Evolutionary conservation across 2,888 invertebrate genomes (phyloP).

Genomic region (Chrysotoxum bicinctum): DNA sequence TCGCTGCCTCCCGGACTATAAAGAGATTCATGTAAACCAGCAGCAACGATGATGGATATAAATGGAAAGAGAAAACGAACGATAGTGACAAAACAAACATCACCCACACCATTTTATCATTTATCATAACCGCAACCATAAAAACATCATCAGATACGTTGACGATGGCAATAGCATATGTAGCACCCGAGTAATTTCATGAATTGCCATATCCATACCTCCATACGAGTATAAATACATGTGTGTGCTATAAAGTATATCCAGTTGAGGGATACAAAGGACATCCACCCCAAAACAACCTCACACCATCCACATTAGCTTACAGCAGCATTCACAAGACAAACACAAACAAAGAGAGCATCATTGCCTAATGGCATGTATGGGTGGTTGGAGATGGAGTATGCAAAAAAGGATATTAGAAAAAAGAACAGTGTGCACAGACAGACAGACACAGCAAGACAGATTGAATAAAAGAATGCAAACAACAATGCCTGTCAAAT

Average conservation of each 20-base stretch:
- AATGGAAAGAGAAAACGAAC: neutral
- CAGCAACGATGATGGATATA: conserved; percentile 10
- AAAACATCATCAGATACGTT: conserved; percentile 71
- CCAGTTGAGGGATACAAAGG: conserved; percentile 44
- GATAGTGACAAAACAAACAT: conserved; percentile 33
- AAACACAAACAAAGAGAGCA: conserved; percentile 65
- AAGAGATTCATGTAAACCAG: conserved; percentile 43
- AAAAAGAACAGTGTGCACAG: neutral
- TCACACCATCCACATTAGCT: conserved; percentile 23
- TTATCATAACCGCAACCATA: conserved; percentile 72
- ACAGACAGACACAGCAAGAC: conserved; percentile 29
- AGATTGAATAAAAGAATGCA: conserved; percentile 64
- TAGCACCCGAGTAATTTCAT: conserved; percentile 64
- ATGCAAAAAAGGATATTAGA: conserved; percentile 52
- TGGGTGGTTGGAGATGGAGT: neutral
- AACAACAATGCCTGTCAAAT: conserved; percentile 69
- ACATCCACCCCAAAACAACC: conserved; percentile 16
- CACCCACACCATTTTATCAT: conserved; percentile 48
- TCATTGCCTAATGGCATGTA: conserved; percentile 66
- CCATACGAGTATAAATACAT: neutral
- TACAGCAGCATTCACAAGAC: conserved; percentile 17
- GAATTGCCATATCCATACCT: conserved; percentile 55
- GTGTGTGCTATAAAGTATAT: neutral
- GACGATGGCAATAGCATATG: conserved; percentile 69
- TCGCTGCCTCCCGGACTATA: no score